Percentiles rank a stretch among this genome's conserved stretches.
These are phyloP conservation scores for Orthosia gracilis DNA, from an alignment of 2,888 invertebrate species.

Conservation along the genomic window DNA sequence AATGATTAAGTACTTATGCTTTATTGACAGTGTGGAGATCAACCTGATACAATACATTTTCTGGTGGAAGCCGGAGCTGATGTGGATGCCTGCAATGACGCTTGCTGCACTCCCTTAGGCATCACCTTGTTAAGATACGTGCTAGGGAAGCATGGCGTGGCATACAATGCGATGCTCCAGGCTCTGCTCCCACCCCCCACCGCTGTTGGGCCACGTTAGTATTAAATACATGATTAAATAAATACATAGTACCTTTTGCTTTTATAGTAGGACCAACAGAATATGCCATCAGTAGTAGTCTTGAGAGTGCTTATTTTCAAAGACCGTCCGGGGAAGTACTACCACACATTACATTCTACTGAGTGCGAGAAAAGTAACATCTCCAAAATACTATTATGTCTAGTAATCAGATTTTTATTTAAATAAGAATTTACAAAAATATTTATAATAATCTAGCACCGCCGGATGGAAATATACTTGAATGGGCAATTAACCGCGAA, in stretches of 20 bases:
- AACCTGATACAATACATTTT: constrained; percentile 80
- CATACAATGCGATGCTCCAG: constrained; percentile 71
- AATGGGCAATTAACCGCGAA: constrained; percentile 79
- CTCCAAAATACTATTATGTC: not conserved
- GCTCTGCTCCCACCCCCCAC: constrained; percentile 74
- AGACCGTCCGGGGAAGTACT: not conserved
- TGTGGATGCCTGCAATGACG: constrained; percentile 89
- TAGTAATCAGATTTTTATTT: not conserved
- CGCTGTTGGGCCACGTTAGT: constrained; percentile 66
- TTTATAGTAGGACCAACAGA: not conserved
- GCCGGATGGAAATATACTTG: constrained; percentile 68
- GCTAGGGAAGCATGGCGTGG: constrained; percentile 74
- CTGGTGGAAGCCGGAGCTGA: constrained; percentile 89
- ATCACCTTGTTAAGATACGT: constrained; percentile 83
- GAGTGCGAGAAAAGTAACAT: not conserved
- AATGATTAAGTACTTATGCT: not conserved
- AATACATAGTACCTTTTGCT: not conserved
- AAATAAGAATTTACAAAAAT: not conserved
- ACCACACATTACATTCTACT: not conserved
- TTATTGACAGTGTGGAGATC: constrained; percentile 77
- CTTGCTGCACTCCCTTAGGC: constrained; percentile 89
- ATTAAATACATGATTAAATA: not conserved
- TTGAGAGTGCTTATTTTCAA: not conserved
- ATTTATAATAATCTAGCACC: constrained; percentile 48
- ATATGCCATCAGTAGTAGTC: not conserved